Evolutionary conservation across 2,113 vertebrate genomes (phyloP), one percentile per base, ranked within the genome.

Genomic region (Aspiorhynchus laticeps): DNA sequence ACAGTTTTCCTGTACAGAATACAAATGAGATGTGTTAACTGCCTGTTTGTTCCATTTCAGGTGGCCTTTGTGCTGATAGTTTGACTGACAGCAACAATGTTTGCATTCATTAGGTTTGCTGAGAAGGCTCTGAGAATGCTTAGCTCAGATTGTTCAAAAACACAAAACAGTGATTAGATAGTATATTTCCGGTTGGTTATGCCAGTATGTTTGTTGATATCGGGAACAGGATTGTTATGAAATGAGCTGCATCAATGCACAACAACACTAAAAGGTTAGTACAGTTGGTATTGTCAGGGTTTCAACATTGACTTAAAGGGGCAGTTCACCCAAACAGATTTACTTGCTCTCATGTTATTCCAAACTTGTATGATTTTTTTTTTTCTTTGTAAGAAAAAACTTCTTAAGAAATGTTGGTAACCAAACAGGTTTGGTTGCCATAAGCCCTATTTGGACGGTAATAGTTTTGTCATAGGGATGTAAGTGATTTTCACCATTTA

Each of bases 1-100:
- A 26, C 33, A 63, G 78, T 63, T 63, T 80, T 63, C 33, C 56
- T 80, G 7, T 80, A 80, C 24, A 41, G 78, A 63, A 80, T 80
- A 26, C 33, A 56, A 80, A 41, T 80, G 33, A 63, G 31, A 80
- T 41, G 56, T 41, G 69, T 74, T 63, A 80, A 80, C 33, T 41
- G 56, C 53, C 24, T 5, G 21, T 74, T 74, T 80, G 28, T 79
- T 79, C 77, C 53, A 5, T 41, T 80, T 80, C 24, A 80, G 78
- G 53, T 61, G 33, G 33, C 36, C 78, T 80, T 80, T 61, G 21
- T 61, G 33, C 78, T 15, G 24, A 41, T 63, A 41, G 21, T n/a
- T 63, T 38, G 78, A 61, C 21, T 61, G 48, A 79, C 51, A 76
- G 74, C 15, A 76, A 28, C 43, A 51, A 77, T 48, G 71, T 41